Evolutionary conservation across 2,888 invertebrate species (phyloP).

Genomic region (Apodemia hepburni): DNA sequence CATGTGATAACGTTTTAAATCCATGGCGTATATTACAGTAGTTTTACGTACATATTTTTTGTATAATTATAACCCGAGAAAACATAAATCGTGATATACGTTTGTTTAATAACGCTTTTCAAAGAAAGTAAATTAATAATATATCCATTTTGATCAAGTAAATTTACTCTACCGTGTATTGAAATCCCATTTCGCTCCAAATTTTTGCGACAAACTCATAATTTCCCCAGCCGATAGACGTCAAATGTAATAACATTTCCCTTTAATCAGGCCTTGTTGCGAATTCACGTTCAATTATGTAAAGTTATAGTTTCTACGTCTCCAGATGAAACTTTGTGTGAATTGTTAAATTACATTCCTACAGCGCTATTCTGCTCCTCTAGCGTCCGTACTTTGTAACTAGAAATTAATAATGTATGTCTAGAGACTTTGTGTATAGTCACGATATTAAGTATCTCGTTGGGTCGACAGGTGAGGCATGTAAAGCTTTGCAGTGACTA

Average conservation of each 20-base stretch:
- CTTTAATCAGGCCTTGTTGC: slow-evolving; percentile 30
- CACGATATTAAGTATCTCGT: slow-evolving; percentile 33
- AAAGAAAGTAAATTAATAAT: slow-evolving; percentile 4
- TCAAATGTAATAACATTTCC: slow-evolving; percentile 17
- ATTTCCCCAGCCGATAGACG: slow-evolving; percentile 10
- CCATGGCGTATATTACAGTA: no score
- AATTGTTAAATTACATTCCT: slow-evolving; percentile 75
- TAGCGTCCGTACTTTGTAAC: slow-evolving; percentile 60
- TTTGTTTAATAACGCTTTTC: background rate
- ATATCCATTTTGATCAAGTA: background rate
- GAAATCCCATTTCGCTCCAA: background rate
- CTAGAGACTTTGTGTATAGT: slow-evolving; percentile 51
- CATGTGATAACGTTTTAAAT: no score
- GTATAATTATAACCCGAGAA: background rate
- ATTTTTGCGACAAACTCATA: slow-evolving; percentile 14
- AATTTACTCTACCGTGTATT: slow-evolving; percentile 5
- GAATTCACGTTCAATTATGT: slow-evolving; percentile 51
- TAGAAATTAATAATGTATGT: slow-evolving; percentile 74
- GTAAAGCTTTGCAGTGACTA: slow-evolving; percentile 29
- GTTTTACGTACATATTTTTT: background rate
- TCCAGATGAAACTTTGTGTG: slow-evolving; percentile 63
- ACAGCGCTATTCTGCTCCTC: slow-evolving; percentile 56
- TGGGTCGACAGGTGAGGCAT: slow-evolving; percentile 30
- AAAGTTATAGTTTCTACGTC: slow-evolving; percentile 53
- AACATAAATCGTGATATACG: background rate